Base-by-base conservation (phyloP, 2,797 vertebrate species). In the Philypnodon macrostomus region DNA sequence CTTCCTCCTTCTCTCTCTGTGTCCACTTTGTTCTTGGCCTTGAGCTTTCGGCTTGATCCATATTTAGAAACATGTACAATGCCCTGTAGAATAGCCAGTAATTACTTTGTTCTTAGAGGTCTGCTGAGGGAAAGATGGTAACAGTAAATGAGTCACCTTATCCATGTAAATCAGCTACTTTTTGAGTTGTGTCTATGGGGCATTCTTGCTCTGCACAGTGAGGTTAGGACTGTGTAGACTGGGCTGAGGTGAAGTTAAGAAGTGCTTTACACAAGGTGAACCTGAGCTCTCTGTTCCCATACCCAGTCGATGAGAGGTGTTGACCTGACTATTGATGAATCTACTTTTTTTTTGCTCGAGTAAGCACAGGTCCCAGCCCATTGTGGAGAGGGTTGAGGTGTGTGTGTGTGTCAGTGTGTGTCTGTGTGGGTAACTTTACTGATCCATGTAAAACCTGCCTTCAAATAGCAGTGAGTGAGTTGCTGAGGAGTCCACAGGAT, bases 271-370 rank as follows among this genome's bases (percentile, higher is more conserved):
- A 45, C 58, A 72, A 63, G 44, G 70, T 58, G 53, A 75, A 79
- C 77, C 41, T 61, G 70, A 81, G n/a, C 59, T 63, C 72, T 59
- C 60, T 60, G 38, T 45, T 54, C 40, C 36, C 36, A 0, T 2
- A 46, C 35, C 39, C 56, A 63, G 71, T 72, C 53, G 29, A 73
- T 77, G 52, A 17, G 53, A 65, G 56, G 60, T 46, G 71, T 63
- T 78, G 73, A 78, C 70, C 68, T 6, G 4, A 42, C 69, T 77
- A 84, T 79, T 71, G 75, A 84, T 84, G 76, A 79, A 58, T 60
- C 53, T 26, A 47, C 36, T 65, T 67, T 73, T 63, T 64, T 75
- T 80, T 64, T 48, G 73, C 80, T 58, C 3, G 55, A 78, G 77
- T 82, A 86, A 86, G 82, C 83, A 83, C 57, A 71, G 75, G 44